Conservation (phyloP, 1,140 invertebrate species). For the Helicoverpa zea region DNA sequence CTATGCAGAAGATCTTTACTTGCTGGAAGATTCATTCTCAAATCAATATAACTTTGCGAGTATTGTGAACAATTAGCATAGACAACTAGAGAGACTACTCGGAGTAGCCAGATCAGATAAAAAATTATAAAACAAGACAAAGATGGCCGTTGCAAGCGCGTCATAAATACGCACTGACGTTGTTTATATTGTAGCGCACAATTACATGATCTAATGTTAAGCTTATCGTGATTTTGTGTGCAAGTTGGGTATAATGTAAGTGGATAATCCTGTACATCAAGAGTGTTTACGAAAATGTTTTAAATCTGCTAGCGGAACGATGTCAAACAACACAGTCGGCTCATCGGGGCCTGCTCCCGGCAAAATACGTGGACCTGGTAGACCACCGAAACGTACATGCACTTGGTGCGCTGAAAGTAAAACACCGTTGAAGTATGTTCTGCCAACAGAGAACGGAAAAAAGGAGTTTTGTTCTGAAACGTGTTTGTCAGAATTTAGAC, state of each 20-base stretch:
- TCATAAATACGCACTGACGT: conserved; percentile 84
- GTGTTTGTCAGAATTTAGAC: conserved; percentile 95
- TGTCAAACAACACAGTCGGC: conserved; percentile 85
- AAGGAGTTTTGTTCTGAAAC: conserved; percentile 97
- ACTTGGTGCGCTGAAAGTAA: conserved; percentile 95
- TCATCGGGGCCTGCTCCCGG: conserved; percentile 84
- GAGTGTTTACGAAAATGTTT: conserved; percentile 68
- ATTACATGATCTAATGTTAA: conserved; percentile 55
- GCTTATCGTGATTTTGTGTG: conserved; percentile 50
- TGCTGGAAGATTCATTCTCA: too few relatives aligned
- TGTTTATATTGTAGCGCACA: conserved; percentile 83
- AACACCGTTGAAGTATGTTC: conserved; percentile 93
- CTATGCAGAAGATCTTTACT: too few relatives aligned
- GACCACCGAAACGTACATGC: conserved; percentile 93
- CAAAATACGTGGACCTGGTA: conserved; percentile 89
- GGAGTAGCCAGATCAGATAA: not conserved
- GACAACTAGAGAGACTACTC: too few relatives aligned
- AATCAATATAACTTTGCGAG: too few relatives aligned
- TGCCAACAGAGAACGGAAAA: conserved; percentile 95
- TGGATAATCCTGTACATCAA: conserved; percentile 44
- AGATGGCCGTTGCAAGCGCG: conserved; percentile 84
- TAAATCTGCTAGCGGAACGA: conserved; percentile 66
- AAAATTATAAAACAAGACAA: conserved; percentile 57
- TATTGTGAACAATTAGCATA: not conserved
- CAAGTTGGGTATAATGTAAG: conserved; percentile 55